phyloP scores from a whole-genome alignment of 1,140 invertebrate species.

The Protaetia brevitarsis region DNA sequence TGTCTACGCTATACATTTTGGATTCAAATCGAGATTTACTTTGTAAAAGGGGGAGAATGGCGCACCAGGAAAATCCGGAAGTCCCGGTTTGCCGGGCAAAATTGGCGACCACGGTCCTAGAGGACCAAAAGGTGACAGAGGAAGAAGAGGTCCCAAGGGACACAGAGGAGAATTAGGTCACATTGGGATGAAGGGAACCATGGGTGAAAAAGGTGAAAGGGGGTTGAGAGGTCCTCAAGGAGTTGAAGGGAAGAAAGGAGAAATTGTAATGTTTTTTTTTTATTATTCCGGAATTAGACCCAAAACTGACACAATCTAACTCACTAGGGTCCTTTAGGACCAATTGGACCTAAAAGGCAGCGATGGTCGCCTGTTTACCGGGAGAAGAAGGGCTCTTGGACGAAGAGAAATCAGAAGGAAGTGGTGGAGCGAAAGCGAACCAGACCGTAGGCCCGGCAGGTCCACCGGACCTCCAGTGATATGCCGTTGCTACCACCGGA shows the following conservation, averaged over 20 bases:
- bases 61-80: conserved; percentile 59
- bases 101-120: conserved; percentile 60
- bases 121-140: conserved; percentile 68
- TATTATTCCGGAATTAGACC: background rate
- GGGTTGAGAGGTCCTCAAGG: conserved; percentile 61
- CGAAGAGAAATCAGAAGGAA: conserved; percentile 58
- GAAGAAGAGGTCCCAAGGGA: conserved; percentile 67
- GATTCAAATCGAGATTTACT: background rate
- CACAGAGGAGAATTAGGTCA: conserved; percentile 69
- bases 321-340: conserved; percentile 55
- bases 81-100: conserved; percentile 59
- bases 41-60: conserved; percentile 67
- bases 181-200: conserved; percentile 66
- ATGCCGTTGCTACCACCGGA: conserved; percentile 72
- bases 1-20: background rate
- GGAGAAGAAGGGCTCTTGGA: conserved; percentile 57
- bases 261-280: conserved; percentile 50
- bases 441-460: conserved; percentile 65
- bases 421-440: conserved; percentile 59
- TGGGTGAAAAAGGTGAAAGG: conserved; percentile 69
- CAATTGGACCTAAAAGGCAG: conserved; percentile 56
- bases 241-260: conserved; percentile 63
- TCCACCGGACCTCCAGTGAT: conserved; percentile 70
- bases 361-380: conserved; percentile 56
- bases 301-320: no score